phyloP scores from a whole-genome alignment of 2,888 invertebrate genomes.

The Perithous albicinctus region DNA sequence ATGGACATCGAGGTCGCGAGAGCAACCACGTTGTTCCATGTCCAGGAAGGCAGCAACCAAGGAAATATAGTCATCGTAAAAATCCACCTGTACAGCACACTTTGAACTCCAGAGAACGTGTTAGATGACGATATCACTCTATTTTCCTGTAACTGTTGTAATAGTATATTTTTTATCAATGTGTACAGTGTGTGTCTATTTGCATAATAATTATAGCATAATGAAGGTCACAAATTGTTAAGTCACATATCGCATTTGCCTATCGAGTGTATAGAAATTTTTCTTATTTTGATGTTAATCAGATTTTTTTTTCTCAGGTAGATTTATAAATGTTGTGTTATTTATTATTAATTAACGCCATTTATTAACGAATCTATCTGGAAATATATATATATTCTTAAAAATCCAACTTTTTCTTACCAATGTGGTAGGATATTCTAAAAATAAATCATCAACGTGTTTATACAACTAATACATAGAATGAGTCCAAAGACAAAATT shows the following conservation, averaged over 20 bases:
- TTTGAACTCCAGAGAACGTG: slow-evolving; percentile 29
- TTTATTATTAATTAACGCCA: no score
- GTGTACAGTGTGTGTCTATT: neutral
- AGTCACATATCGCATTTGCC: neutral
- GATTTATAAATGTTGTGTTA: no score
- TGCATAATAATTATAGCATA: slow-evolving; percentile 7
- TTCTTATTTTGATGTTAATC: no score
- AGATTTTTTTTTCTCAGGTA: no score
- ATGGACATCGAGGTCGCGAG: slow-evolving; percentile 33
- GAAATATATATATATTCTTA: no score
- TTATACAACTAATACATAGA: no score
- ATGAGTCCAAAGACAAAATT: no score
- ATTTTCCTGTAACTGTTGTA: neutral
- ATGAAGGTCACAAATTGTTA: neutral
- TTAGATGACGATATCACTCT: slow-evolving; percentile 41
- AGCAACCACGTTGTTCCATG: slow-evolving; percentile 32
- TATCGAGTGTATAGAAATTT: no score
- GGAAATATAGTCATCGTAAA: slow-evolving; percentile 54
- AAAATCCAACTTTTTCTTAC: no score
- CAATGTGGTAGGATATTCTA: no score
- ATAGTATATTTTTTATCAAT: slow-evolving; percentile 7
- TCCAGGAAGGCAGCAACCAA: slow-evolving; percentile 32
- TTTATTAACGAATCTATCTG: no score
- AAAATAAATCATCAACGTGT: no score
- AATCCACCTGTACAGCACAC: slow-evolving; percentile 28